Evolutionary conservation across 2,888 invertebrate species (phyloP), one percentile per base, ranked within the genome.

Genomic region (Lycophotia porphyrea): DNA sequence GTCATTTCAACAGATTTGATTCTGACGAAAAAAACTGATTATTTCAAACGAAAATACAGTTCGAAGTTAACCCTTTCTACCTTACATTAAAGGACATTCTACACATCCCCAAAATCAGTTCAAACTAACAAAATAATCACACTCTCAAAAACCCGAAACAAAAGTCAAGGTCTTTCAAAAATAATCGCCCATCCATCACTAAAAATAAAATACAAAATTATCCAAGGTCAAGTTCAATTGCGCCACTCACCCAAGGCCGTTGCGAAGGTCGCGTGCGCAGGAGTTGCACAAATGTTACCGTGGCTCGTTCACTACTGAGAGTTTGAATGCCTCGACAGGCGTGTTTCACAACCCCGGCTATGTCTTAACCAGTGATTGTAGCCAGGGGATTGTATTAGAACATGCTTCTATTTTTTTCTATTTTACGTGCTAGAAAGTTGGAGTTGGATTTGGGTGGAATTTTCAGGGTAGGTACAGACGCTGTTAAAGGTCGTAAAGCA

Each of bases 351-450:
- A 95, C 93, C 93, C 94, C 87, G 90, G 90, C 89, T 92, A 92
- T 96, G 94, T 94, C 94, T 92, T 94, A 95, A 95, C 88, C 82
- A 91, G 94, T 93, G 94, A 94, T 92, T 94, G 95, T 93, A 88
- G 90, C 81, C 89, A 92, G 93, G 93, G 93, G 92, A 91, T 84
- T 83, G 88, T 87, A 91, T 88, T 90, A 87, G 89, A 88, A 87
- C 66, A 67, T 64, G 70, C 42, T 86, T 82, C 73, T 47, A 78
- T 67, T 70, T 81, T 72, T 81, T 77, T 81, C 67, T 67, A 71
- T 77, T 58, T 78, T 79, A 70, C 18, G 2, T n/a, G 18, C 42
- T 72, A 70, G 70, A 79, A 84, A 68, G 60, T 71, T 60, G 15
- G 34, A 49, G 24, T 55, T 68, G 18, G 34, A 74, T 68, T 71